Evolutionary conservation across 2,797 vertebrate genomes (phyloP).

Genomic region (Lophotriccus pileatus): DNA sequence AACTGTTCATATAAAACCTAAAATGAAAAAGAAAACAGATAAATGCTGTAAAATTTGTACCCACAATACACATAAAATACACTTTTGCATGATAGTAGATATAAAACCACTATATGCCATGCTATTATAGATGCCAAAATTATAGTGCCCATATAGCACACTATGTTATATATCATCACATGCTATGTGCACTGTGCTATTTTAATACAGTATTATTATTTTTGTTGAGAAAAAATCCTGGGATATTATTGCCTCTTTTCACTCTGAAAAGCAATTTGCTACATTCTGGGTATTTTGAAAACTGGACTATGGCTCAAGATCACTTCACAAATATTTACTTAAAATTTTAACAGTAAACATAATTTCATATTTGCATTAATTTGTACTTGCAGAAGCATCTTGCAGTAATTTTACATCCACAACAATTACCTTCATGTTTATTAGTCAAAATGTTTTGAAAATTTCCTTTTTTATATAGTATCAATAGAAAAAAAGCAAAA

Average conservation of each 20-base stretch:
- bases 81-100: background rate
- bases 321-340: background rate
- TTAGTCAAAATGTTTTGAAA: background rate
- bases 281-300: background rate
- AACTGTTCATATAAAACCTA: slow-evolving; percentile 99
- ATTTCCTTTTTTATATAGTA: background rate
- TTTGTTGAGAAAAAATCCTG: background rate
- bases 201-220: background rate
- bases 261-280: background rate
- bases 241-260: background rate
- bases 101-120: background rate
- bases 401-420: background rate
- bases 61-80: background rate
- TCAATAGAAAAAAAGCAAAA: background rate
- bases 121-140: background rate
- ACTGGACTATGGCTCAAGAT: background rate
- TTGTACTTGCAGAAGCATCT: background rate
- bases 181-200: background rate
- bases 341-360: background rate
- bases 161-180: background rate
- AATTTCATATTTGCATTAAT: background rate
- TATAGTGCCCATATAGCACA: background rate
- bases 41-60: slow-evolving; percentile 10
- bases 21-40: slow-evolving; percentile 60
- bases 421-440: background rate